A percentile compares a stretch with the other conserved stretches of the same genome.
phyloP scores from a whole-genome alignment of 2,113 vertebrate genomes.

The Excalfactoria chinensis region DNA sequence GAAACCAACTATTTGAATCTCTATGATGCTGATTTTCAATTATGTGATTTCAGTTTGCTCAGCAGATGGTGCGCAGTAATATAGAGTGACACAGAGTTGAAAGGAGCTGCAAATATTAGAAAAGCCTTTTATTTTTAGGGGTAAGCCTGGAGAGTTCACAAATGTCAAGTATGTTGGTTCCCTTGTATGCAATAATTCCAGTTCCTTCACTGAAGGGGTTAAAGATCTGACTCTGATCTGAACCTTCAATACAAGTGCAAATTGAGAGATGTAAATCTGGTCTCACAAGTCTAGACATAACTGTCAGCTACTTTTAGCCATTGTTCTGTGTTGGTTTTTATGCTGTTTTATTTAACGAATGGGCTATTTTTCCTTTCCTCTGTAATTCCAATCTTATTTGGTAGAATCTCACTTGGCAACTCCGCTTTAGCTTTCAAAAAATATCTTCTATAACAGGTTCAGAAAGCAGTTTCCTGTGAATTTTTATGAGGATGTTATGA shows the following conservation, averaged over 20 bases:
- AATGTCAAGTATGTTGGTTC: not conserved
- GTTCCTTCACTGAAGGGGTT: not conserved
- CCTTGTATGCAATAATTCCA: not conserved
- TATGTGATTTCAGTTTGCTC: not conserved
- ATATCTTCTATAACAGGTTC: conserved; percentile 46
- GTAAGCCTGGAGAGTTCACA: not conserved
- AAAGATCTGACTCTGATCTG: conserved; percentile 20
- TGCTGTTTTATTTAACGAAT: conserved; percentile 25
- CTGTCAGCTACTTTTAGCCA: not conserved
- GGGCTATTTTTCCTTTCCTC: conserved; percentile 1
- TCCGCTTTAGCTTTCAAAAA: conserved; percentile 8
- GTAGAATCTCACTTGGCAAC: not conserved
- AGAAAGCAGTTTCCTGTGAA: conserved; percentile 65
- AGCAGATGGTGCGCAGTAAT: not conserved
- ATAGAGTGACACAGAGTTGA: not conserved
- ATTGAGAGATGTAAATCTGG: conserved; percentile 33
- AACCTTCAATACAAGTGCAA: conserved; percentile 8
- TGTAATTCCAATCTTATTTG: conserved; percentile 18
- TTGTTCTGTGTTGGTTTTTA: conserved; percentile 18
- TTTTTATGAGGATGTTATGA: conserved; percentile 69
- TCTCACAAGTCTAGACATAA: conserved; percentile 13
- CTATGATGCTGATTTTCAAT: not conserved
- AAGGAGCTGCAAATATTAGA: not conserved
- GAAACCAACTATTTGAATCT: not conserved
- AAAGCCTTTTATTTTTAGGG: not conserved